Evolutionary conservation across 2,888 invertebrate species (phyloP), one percentile per base, ranked within the genome.

Genomic region (Ornithoptera alexandrae): DNA sequence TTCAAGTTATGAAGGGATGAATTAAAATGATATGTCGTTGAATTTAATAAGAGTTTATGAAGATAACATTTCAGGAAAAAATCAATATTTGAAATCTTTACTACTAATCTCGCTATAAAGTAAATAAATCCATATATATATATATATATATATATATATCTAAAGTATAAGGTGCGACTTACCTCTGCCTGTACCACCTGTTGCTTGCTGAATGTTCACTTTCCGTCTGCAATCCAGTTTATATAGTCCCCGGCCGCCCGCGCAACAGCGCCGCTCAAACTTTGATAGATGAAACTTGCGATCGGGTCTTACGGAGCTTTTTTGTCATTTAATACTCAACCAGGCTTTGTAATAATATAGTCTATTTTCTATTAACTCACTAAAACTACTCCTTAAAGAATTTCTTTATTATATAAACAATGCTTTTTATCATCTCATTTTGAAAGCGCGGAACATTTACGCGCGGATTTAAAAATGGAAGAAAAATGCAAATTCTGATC

Each of bases 161-260:
- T 22, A 20, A 30, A 24, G 30, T 30, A 61, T 2, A 67, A 15
- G n/a, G 53, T 24, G n/a, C 7, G 8, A 72, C 90, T 89, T 78
- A 90, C 91, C 89, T 84, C 76, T 71, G 71, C 74, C 71, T 70
- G 61, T 72, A 74, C 75, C 81, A 91, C 90, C 87, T 91, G 90
- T 90, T 90, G 91, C 83, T 72, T 65, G 69, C 74, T 72, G 87
- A 92, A 88, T 91, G 88, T 77, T 83, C 83, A 71, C 70, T 73
- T 71, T 73, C 71, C 74, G 81, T 76, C 80, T 74, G 79, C 72
- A 73, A 72, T 75, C 72, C 78, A 76, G 77, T 79, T 89, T 90
- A 86, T 92, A 92, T 90, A 90, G 83, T 79, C 72, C 81, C 39
- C 75, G 77, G 78, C 76, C 80, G 84, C 82, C 81, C 82, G 79